Evolutionary conservation across 2,888 invertebrate species (phyloP).

Genomic region (Colletes collaris): DNA sequence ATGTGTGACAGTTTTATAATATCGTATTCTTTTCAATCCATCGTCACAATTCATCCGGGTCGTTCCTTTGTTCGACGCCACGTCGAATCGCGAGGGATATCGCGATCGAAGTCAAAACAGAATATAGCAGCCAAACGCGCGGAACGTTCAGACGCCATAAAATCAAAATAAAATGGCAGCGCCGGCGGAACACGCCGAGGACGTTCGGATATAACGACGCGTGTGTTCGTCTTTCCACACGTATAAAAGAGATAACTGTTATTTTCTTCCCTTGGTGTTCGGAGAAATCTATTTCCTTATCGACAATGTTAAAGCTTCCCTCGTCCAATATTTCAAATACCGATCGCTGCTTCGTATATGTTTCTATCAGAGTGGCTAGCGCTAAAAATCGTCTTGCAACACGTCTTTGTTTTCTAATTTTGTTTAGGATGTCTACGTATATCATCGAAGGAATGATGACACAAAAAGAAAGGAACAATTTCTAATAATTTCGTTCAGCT

Average conservation of each 20-base stretch:
- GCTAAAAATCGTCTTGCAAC: too few relatives aligned
- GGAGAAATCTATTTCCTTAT: too few relatives aligned
- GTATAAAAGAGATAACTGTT: background rate
- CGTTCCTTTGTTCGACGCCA: constrained; percentile 12
- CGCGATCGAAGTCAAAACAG: background rate
- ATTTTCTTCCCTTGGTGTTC: too few relatives aligned
- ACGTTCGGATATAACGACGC: constrained; percentile 6
- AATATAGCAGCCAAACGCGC: background rate
- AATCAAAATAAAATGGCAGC: constrained; percentile 10
- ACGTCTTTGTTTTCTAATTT: too few relatives aligned
- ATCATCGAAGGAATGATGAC: background rate
- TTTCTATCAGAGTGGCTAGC: too few relatives aligned
- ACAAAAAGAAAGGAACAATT: too few relatives aligned
- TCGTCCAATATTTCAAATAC: too few relatives aligned
- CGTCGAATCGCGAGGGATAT: constrained; percentile 12
- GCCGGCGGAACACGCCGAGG: background rate
- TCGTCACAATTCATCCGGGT: constrained; percentile 30
- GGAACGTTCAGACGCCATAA: background rate
- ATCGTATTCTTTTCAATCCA: constrained; percentile 16
- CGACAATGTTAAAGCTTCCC: too few relatives aligned
- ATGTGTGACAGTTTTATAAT: constrained; percentile 36
- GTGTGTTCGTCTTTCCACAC: background rate
- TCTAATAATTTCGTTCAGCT: too few relatives aligned
- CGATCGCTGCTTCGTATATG: too few relatives aligned
- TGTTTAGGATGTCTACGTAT: too few relatives aligned